Percentiles rank a stretch among this genome's conserved stretches.
Evolutionary conservation across 2,888 invertebrate genomes (phyloP).

Genomic region (Stenodera caucasica): DNA sequence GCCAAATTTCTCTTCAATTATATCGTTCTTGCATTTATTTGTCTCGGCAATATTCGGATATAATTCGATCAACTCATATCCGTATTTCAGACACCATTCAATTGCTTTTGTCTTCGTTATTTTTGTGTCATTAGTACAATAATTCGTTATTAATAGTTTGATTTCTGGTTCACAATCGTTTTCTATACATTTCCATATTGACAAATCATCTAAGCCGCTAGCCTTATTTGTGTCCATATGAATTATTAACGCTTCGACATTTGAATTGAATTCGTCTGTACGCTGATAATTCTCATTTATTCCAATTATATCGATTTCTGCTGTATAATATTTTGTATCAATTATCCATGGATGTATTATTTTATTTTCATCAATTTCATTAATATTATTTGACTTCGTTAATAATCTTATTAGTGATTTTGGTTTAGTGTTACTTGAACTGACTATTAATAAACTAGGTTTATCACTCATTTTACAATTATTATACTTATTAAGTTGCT

Average conservation of each 20-base stretch:
- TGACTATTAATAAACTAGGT: constrained; percentile 51
- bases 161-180: constrained; percentile 57
- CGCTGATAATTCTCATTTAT: constrained; percentile 57
- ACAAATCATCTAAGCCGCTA: constrained; percentile 51
- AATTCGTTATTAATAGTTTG: constrained; percentile 62
- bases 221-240: constrained; percentile 64
- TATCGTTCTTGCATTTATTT: constrained; percentile 56
- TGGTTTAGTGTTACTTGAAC: constrained; percentile 52
- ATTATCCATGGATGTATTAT: constrained; percentile 60
- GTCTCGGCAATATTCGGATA: constrained; percentile 53
- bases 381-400: constrained; percentile 43
- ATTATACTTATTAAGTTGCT: too few species aligned
- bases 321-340: constrained; percentile 73
- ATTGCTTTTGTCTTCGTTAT: constrained; percentile 55
- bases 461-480: constrained; percentile 41
- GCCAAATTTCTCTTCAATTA: constrained; percentile 65
- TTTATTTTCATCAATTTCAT: constrained; percentile 34
- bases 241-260: constrained; percentile 65
- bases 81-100: constrained; percentile 68
- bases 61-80: constrained; percentile 71
- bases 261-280: constrained; percentile 55
- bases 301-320: constrained; percentile 63
- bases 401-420: constrained; percentile 53
- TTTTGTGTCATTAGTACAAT: constrained; percentile 54
- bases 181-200: constrained; percentile 46